These are phyloP conservation scores for Gasterosteus nipponicus DNA, from an alignment of 2,113 vertebrate species.

Conservation along the genomic window DNA sequence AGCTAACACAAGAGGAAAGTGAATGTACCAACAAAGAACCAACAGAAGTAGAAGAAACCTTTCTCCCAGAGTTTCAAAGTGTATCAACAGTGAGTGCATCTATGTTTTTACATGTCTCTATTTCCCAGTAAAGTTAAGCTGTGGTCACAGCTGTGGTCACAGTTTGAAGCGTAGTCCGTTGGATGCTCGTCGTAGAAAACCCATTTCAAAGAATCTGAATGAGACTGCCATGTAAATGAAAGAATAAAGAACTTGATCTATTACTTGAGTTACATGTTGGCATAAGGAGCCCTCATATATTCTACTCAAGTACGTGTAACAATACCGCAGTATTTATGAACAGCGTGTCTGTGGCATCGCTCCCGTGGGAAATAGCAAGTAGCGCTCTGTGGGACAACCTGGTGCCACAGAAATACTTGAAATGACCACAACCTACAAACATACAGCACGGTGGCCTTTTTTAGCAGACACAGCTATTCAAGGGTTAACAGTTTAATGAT, in stretches of 20 bases:
- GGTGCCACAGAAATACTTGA: not conserved
- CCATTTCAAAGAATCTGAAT: not conserved
- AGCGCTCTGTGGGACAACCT: not conserved
- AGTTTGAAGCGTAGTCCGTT: not conserved
- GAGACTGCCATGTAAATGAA: not conserved
- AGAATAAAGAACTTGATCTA: not conserved
- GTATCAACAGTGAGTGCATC: not conserved
- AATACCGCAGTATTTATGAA: not conserved
- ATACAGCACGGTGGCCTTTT: not conserved
- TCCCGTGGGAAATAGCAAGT: not conserved
- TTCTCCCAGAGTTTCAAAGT: not conserved
- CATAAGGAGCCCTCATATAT: not conserved
- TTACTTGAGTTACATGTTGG: not conserved
- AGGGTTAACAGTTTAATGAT: constrained; percentile 65
- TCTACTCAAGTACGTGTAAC: not conserved
- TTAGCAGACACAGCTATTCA: constrained; percentile 21
- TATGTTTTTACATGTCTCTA: not conserved
- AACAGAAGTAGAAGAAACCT: not conserved
- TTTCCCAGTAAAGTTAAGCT: not conserved
- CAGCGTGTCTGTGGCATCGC: not conserved
- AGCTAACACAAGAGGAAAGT: too few species aligned
- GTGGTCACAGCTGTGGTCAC: not conserved
- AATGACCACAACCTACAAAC: not conserved
- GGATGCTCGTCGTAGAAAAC: not conserved
- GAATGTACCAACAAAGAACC: too few species aligned